Evolutionary conservation across 1,140 invertebrate species (phyloP).

Genomic region (Lasaia peninsularis): DNA sequence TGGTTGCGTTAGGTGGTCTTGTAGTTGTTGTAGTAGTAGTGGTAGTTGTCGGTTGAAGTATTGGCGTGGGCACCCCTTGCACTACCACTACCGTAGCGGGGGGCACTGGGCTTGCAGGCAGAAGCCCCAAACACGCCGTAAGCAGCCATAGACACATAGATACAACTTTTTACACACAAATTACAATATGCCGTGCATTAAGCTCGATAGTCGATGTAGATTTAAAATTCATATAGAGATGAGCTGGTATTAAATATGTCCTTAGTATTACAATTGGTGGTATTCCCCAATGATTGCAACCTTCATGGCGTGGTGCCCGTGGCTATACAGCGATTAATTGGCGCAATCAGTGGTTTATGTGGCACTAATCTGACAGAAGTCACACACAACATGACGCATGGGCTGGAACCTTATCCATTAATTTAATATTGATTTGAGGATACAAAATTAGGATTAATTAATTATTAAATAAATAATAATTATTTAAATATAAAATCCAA

Average conservation of each 20-base stretch:
- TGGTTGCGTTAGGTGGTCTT: conserved; percentile 22
- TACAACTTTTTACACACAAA: conserved; percentile 8
- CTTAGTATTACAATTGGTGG: conserved; percentile 59
- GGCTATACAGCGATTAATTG: conserved; percentile 62
- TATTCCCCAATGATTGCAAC: conserved; percentile 69
- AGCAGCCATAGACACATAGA: conserved; percentile 73
- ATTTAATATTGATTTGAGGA: no score
- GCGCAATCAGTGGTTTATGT: conserved; percentile 62
- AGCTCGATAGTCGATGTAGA: conserved; percentile 28
- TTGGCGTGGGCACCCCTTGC: conserved; percentile 46
- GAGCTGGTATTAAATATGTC: conserved; percentile 65
- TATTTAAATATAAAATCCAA: no score
- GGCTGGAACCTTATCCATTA: neutral
- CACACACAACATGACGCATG: neutral
- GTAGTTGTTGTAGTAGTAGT: conserved; percentile 34
- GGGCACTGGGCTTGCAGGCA: conserved; percentile 43
- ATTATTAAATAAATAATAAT: no score
- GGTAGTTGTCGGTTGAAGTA: conserved; percentile 43
- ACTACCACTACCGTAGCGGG: conserved; percentile 49
- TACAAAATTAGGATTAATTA: no score
- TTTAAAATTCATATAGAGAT: conserved; percentile 47
- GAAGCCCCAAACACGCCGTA: conserved; percentile 65
- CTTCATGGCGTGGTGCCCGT: conserved; percentile 67
- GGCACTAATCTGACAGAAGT: conserved; percentile 52
- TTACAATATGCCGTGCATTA: conserved; percentile 20